Base-by-base conservation (phyloP, 2,888 invertebrate genomes). In the Heteromurus nitidus region DNA sequence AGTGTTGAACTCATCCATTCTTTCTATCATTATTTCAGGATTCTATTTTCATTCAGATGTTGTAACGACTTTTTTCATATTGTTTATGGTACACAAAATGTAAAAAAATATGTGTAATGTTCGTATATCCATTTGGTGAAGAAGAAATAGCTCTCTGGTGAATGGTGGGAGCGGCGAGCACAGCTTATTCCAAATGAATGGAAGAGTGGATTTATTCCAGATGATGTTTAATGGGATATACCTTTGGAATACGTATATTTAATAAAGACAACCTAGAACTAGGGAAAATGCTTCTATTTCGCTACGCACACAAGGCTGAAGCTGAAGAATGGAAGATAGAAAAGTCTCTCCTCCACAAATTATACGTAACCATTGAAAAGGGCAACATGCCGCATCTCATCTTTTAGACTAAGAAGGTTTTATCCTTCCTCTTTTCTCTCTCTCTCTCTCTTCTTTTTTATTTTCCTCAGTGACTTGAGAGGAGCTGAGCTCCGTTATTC, bases 331-430 rank as follows among this genome's bases (percentile, higher is more conserved):
- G 44, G 67, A 67, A n/a, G 18, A 64, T 3, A 36, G 64, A 31
- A 36, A 36, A 55, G 72, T 68, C 64, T 55, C 44, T 79, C 65
- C 65, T 55, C n/a, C 36, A 36, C 72, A 80, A 75, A 81, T 81
- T 75, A 81, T 75, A 81, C 81, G 70, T 65, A 36, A 81, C 75
- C 55, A 81, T 69, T 81, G 81, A 81, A 81, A 81, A 81, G 75
- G 75, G 62, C 81, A 81, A 81, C 81, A 75, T 75, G 75, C 81
- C 75, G 75, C 81, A 81, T 81, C 73, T 80, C 73, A 80, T 80
- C 73, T 81, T 80, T 67, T 62, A 69, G 58, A 24, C 68, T 80
- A 69, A 75, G 69, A 75, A 75, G 53, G 81, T 58, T 70, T 81
- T 81, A 75, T 75, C 69, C 74, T 73, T 31, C 31, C 53, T 55